Evolutionary conservation across 2,888 invertebrate species (phyloP).

Genomic region (Therioaphis trifolii): DNA sequence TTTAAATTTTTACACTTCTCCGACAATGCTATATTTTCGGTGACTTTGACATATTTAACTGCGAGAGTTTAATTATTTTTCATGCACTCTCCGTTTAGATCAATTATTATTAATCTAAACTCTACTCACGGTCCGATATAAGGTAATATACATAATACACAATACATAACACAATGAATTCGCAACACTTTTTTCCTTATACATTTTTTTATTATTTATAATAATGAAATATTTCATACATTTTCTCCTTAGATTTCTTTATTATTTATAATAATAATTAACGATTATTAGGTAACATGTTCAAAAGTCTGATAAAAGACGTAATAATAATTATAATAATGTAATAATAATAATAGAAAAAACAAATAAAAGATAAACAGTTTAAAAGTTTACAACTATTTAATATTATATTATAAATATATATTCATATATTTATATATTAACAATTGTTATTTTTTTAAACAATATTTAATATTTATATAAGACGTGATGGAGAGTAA

Average conservation of each 20-base stretch:
- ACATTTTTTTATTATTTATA: not conserved
- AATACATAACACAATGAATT: no score
- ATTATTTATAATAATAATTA: slow-evolving; percentile 61
- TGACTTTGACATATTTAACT: no score
- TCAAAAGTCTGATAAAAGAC: slow-evolving; percentile 59
- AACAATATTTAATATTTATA: slow-evolving; percentile 16
- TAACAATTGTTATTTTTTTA: slow-evolving; percentile 21
- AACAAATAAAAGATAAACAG: slow-evolving; percentile 53
- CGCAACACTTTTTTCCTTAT: no score
- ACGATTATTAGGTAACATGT: slow-evolving; percentile 62
- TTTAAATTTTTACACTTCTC: no score
- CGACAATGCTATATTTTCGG: no score
- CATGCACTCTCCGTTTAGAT: no score
- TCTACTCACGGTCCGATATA: no score
- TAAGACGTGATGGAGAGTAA: slow-evolving; percentile 7
- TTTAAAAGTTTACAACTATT: slow-evolving; percentile 44
- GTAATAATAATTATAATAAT: slow-evolving; percentile 49
- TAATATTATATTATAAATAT: slow-evolving; percentile 34
- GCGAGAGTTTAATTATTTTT: no score
- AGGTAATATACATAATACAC: no score
- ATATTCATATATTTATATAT: not conserved
- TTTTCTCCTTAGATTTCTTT: slow-evolving; percentile 35
- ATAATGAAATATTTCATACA: not conserved
- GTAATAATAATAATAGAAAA: slow-evolving; percentile 22
- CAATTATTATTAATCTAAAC: no score